Percentiles rank a stretch among this genome's conserved stretches.
Evolutionary conservation across 2,113 vertebrate species (phyloP).

Genomic region (Hyaena hyaena): DNA sequence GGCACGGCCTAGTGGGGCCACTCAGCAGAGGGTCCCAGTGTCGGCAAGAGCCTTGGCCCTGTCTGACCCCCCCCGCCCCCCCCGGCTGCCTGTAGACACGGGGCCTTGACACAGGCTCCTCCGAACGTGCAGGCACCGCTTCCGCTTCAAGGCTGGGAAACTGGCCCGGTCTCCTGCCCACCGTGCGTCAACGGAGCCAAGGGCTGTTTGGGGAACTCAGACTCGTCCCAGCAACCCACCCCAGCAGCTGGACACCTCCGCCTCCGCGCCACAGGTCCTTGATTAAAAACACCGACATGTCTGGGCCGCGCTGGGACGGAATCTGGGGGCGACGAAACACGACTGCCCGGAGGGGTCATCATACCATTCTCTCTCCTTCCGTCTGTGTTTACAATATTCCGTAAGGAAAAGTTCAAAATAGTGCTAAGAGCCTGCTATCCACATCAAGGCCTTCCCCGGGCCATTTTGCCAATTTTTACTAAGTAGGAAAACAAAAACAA

Average conservation of each 20-base stretch:
- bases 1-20: neutral
- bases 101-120: neutral
- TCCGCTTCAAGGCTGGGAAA: neutral
- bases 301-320: neutral
- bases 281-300: neutral
- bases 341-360: neutral
- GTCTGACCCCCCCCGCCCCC: neutral
- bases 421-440: neutral
- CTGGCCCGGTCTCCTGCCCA: neutral
- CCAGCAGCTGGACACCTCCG: neutral
- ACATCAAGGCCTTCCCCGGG: neutral
- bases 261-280: neutral
- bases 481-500: neutral
- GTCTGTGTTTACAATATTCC: neutral
- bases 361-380: neutral
- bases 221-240: neutral
- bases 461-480: neutral
- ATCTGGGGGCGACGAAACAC: neutral
- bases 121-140: neutral
- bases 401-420: neutral
- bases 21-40: neutral
- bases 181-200: neutral
- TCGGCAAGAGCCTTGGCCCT: neutral
- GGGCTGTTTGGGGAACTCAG: neutral
- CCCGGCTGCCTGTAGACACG: neutral